Base-by-base conservation (phyloP, 2,888 invertebrate genomes). In the Elegia similella region DNA sequence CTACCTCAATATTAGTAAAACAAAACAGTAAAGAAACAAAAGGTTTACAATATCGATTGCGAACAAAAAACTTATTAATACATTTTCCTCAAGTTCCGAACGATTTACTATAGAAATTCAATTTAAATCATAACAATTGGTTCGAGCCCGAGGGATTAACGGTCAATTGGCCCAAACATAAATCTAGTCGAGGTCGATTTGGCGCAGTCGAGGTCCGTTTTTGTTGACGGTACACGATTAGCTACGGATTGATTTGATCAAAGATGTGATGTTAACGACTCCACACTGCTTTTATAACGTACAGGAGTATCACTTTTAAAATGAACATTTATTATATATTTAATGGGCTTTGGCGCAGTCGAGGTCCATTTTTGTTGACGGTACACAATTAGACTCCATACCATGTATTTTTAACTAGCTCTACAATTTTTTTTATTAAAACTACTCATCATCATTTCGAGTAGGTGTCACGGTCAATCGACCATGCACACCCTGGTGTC, bases 261-360 rank as follows among this genome's bases (percentile, higher is more conserved):
- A 50, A 50, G 30, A 48, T 32, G 48, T 48, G 48, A 46, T 23
- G 23, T 16, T 23, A 29, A 46, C n/a, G 38, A 8, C n/a, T 12
- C 38, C n/a, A 10, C 7, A 32, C 12, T 34, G 34, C 2, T 23
- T 23, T 23, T 23, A 3, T 23, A 23, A 23, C 23, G 2, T 23
- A 23, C 23, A n/a, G n/a, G n/a, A n/a, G n/a, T n/a, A n/a, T n/a
- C n/a, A n/a, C n/a, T n/a, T n/a, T n/a, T n/a, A n/a, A n/a, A n/a
- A n/a, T n/a, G n/a, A n/a, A n/a, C n/a, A n/a, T n/a, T n/a, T n/a
- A n/a, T n/a, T n/a, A n/a, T n/a, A n/a, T n/a, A n/a, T n/a, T n/a
- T n/a, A n/a, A n/a, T n/a, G n/a, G n/a, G n/a, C n/a, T n/a, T 65
- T 56, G 58, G 63, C 64, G 62, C 60, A 62, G 53, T 59, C 61